These are phyloP conservation scores for Schizothorax lantsangensis DNA, from an alignment of 2,797 vertebrate species.

Conservation along the genomic window DNA sequence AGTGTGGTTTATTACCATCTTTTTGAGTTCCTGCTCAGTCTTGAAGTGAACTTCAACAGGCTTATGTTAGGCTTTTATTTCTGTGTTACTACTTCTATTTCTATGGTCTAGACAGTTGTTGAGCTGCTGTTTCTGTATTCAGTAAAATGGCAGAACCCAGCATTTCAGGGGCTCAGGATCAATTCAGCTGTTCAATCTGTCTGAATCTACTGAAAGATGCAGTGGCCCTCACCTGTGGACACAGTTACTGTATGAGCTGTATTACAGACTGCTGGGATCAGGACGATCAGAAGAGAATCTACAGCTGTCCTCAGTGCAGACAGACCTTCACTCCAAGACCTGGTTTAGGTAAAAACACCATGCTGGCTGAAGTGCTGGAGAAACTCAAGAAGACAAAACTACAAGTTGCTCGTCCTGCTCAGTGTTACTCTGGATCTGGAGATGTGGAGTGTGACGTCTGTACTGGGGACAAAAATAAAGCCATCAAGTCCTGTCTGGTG, in stretches of 20 bases:
- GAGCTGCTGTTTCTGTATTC: not conserved
- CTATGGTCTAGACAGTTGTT: not conserved
- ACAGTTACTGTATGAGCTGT: slow-evolving; percentile 35
- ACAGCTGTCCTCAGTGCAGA: not conserved
- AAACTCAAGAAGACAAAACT: not conserved
- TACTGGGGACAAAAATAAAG: not conserved
- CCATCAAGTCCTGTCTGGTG: slow-evolving; percentile 4
- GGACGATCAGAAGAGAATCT: not conserved
- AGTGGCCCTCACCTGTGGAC: not conserved
- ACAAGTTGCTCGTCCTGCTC: not conserved
- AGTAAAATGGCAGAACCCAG: not conserved
- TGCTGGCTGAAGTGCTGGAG: not conserved
- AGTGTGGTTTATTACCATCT: not conserved
- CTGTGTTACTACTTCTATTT: not conserved
- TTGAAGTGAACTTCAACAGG: not conserved
- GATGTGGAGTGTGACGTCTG: not conserved
- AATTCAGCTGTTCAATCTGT: slow-evolving; percentile 26
- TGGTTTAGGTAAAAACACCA: not conserved
- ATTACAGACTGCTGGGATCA: slow-evolving; percentile 15
- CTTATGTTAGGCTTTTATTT: too few species aligned
- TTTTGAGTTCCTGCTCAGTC: not conserved
- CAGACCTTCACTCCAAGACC: slow-evolving; percentile 10
- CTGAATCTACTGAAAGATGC: slow-evolving; percentile 1
- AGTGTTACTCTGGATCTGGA: fast-evolving
- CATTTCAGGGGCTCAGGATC: not conserved